Evolutionary conservation across 2,888 invertebrate species (phyloP).

Genomic region (Eilema caniola): DNA sequence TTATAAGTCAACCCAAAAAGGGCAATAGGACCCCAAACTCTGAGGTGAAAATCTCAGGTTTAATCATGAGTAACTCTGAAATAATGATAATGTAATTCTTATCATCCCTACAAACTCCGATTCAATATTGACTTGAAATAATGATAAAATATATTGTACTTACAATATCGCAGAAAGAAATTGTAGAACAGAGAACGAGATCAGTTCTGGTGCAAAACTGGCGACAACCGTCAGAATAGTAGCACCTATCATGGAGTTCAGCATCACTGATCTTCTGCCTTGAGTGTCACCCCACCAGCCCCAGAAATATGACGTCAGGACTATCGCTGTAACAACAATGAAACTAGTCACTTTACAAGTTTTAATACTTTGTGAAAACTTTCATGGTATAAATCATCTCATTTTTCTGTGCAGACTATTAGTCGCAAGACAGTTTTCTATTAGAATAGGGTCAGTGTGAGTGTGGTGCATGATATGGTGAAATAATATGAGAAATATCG

Average conservation of each 20-base stretch:
- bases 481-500: no score
- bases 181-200: slow-evolving; percentile 87
- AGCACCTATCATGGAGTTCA: slow-evolving; percentile 82
- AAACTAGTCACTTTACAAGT: background rate
- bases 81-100: background rate
- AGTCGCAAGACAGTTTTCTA: no score
- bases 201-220: slow-evolving; percentile 87
- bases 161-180: slow-evolving; percentile 89
- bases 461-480: no score
- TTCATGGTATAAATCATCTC: no score
- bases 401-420: no score
- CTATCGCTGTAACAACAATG: slow-evolving; percentile 83
- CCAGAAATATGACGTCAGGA: slow-evolving; percentile 93
- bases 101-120: slow-evolving; percentile 29
- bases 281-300: slow-evolving; percentile 92
- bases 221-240: slow-evolving; percentile 84
- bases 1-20: background rate
- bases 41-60: background rate
- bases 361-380: no score
- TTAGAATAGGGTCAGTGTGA: no score
- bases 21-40: background rate
- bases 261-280: slow-evolving; percentile 88
- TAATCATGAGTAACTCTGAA: no score
- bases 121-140: no score
- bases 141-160: slow-evolving; percentile 58